Evolutionary conservation across 1,140 invertebrate genomes (phyloP).

Genomic region (Formica exsecta): DNA sequence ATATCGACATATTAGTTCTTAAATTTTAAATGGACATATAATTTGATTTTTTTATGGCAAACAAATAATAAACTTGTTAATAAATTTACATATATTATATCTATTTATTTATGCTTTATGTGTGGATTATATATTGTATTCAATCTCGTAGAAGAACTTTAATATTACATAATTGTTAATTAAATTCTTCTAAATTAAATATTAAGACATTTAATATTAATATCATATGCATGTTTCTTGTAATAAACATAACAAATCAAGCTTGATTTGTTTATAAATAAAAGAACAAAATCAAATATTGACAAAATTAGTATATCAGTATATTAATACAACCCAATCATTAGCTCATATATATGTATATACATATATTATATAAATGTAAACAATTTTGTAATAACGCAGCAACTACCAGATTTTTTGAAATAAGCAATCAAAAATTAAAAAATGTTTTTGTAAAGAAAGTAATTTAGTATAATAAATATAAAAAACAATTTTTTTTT

Average conservation of each 20-base stretch:
- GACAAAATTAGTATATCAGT: background rate
- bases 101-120: background rate
- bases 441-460: no score
- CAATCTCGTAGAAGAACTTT: background rate
- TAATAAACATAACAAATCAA: background rate
- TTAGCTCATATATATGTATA: no score
- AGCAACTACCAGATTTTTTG: background rate
- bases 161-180: slow-evolving; percentile 23
- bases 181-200: background rate
- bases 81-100: slow-evolving; percentile 10
- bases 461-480: no score
- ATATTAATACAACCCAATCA: background rate
- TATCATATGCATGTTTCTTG: background rate
- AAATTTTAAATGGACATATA: slow-evolving; percentile 1
- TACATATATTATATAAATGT: no score
- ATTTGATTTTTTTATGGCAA: background rate
- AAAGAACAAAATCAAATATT: background rate
- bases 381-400: no score
- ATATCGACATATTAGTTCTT: background rate
- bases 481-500: no score
- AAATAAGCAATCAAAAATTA: no score
- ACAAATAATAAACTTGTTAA: slow-evolving; percentile 12
- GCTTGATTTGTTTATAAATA: no score
- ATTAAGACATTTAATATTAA: background rate
- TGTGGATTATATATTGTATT: slow-evolving; percentile 11